A percentile compares a stretch with the other conserved stretches of the same genome.
Conservation (phyloP, 2,888 invertebrate species). For the Drosophila mulleri region DNA sequence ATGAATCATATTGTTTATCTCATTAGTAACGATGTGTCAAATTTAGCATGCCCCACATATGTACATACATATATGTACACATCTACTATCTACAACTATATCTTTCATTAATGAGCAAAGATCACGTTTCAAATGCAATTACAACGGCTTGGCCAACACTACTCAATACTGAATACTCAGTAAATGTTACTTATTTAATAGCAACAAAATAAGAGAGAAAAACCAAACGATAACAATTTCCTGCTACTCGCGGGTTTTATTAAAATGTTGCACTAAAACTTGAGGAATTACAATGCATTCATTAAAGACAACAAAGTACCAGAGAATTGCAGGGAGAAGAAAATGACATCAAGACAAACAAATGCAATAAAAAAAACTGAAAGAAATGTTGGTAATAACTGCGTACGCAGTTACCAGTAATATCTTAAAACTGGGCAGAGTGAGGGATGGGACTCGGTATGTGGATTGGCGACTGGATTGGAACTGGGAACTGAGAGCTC, state of each 20-base stretch:
- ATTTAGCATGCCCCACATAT: constrained; percentile 52
- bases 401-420: constrained; percentile 50
- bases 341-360: constrained; percentile 43
- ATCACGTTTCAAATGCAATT: constrained; percentile 55
- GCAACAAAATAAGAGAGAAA: neutral
- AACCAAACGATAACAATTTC: constrained; percentile 42
- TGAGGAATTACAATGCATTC: constrained; percentile 54
- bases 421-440: constrained; percentile 34
- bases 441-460: constrained; percentile 33
- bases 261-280: constrained; percentile 41
- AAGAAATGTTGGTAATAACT: constrained; percentile 75
- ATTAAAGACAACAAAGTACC: constrained; percentile 54
- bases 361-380: constrained; percentile 34
- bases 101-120: constrained; percentile 33
- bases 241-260: constrained; percentile 36
- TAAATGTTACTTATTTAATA: constrained; percentile 26
- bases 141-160: constrained; percentile 15
- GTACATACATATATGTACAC: constrained; percentile 3
- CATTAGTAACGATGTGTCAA: constrained; percentile 74
- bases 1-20: constrained; percentile 73
- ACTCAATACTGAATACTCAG: constrained; percentile 1
- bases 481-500: constrained; percentile 11
- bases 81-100: constrained; percentile 13
- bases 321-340: constrained; percentile 23
- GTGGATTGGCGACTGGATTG: constrained; percentile 14